phyloP scores from a whole-genome alignment of 2,888 invertebrate genomes.

The Drosophila maculinotata region DNA sequence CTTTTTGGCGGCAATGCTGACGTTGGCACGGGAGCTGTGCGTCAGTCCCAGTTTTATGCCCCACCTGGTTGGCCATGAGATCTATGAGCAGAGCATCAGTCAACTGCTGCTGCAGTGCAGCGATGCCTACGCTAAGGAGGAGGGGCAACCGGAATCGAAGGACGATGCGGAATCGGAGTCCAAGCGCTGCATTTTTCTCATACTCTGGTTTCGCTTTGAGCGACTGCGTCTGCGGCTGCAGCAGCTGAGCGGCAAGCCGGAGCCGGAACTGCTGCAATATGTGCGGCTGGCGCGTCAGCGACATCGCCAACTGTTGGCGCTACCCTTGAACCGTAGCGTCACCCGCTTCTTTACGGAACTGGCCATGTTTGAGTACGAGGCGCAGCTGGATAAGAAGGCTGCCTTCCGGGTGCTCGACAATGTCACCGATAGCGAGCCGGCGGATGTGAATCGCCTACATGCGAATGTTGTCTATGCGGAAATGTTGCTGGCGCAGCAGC shows the following conservation, averaged over 20 bases:
- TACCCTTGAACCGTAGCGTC: constrained; percentile 86
- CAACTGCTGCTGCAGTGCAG: constrained; percentile 86
- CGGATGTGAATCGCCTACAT: constrained; percentile 64
- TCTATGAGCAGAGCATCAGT: constrained; percentile 87
- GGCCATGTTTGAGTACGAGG: constrained; percentile 87
- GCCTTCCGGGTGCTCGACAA: constrained; percentile 85
- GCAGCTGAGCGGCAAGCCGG: constrained; percentile 84
- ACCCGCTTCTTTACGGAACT: constrained; percentile 88
- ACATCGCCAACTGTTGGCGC: constrained; percentile 87
- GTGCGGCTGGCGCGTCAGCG: constrained; percentile 83
- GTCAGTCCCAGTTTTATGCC: constrained; percentile 88
- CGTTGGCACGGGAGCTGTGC: constrained; percentile 85
- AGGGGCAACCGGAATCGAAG: no score
- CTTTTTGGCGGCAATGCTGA: constrained; percentile 71
- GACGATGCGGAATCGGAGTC: constrained; percentile 83
- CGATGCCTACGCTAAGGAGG: constrained; percentile 20
- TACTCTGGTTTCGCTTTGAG: constrained; percentile 89
- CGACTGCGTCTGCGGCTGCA: constrained; percentile 86
- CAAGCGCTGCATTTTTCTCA: constrained; percentile 86
- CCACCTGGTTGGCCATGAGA: constrained; percentile 87
- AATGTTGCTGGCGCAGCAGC: constrained; percentile 67
- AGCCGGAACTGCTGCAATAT: constrained; percentile 48
- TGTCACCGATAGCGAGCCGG: constrained; percentile 78
- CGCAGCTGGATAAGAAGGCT: not conserved
- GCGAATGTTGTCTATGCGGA: constrained; percentile 76